Percentiles rank a stretch among this genome's conserved stretches.
phyloP scores from a whole-genome alignment of 2,797 vertebrate species.

The Dicrostonyx torquatus region DNA sequence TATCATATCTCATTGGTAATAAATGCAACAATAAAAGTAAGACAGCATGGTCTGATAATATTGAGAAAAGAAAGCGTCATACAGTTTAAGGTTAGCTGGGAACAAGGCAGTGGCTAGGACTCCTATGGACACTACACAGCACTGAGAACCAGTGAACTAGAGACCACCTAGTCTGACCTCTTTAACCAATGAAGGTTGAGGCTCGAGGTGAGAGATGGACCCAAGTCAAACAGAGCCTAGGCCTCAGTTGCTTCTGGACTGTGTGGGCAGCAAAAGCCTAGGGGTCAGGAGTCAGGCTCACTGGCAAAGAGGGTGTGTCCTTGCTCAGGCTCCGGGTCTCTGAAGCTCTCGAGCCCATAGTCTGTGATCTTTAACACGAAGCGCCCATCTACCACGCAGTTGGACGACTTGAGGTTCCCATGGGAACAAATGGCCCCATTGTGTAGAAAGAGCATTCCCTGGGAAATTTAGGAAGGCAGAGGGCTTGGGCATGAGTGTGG shows the following conservation, averaged over 20 bases:
- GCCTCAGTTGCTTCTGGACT: background rate
- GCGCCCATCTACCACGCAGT: conserved; percentile 96
- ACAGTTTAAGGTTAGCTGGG: background rate
- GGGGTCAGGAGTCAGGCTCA: conserved; percentile 83
- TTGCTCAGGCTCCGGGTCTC: conserved; percentile 84
- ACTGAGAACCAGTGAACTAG: background rate
- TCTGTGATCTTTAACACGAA: conserved; percentile 98
- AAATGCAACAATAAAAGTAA: background rate
- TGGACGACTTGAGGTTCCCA: conserved; percentile 96
- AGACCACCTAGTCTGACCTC: background rate
- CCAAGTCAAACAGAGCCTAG: background rate
- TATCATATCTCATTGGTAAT: background rate
- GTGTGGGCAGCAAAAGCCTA: background rate
- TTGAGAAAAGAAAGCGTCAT: background rate
- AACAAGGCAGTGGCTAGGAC: background rate
- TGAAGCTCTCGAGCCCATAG: conserved; percentile 94
- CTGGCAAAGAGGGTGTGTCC: conserved; percentile 92
- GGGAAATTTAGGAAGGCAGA: background rate
- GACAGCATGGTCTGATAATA: background rate
- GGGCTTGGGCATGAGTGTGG: background rate
- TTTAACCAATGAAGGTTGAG: background rate
- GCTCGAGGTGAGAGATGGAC: background rate
- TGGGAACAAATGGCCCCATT: conserved; percentile 92
- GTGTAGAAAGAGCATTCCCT: conserved; percentile 97
- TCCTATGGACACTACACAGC: background rate